These are phyloP conservation scores for Chaetorhynchus papuensis DNA, from an alignment of 2,113 vertebrate genomes.

Conservation along the genomic window DNA sequence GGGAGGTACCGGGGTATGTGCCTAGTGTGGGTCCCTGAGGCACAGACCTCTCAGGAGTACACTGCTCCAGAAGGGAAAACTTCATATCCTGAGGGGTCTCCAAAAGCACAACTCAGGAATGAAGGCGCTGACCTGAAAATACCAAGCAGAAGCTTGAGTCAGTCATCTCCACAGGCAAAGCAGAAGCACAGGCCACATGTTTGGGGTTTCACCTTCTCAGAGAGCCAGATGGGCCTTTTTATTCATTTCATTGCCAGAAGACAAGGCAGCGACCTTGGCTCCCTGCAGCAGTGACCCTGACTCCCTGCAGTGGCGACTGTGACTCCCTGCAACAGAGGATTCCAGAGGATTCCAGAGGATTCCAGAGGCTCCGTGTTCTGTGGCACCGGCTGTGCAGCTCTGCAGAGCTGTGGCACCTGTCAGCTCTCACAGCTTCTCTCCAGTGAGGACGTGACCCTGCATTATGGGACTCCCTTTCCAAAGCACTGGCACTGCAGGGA, in stretches of 20 bases:
- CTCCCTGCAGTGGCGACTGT: neutral
- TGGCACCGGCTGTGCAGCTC: neutral
- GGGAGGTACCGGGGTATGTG: accelerated
- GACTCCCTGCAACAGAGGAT: neutral
- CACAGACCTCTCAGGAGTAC: neutral
- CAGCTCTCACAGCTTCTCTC: neutral
- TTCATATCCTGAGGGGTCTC: neutral
- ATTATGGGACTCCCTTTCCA: accelerated
- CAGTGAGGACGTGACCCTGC: accelerated
- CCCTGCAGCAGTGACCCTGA: neutral
- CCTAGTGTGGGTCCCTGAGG: neutral
- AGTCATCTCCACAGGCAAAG: neutral
- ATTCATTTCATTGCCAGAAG: neutral
- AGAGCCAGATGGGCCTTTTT: neutral
- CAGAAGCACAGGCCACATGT: neutral
- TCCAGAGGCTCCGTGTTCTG: accelerated
- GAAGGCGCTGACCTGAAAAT: neutral
- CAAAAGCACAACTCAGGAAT: neutral
- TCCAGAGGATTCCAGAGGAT: no score
- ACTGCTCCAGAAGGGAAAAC: neutral
- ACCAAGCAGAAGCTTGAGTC: neutral
- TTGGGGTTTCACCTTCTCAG: neutral
- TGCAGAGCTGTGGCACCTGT: neutral
- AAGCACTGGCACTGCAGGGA: neutral
- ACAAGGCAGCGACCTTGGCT: accelerated